Base-by-base conservation (phyloP, 2,797 vertebrate genomes). In the Eospalax fontanierii region DNA sequence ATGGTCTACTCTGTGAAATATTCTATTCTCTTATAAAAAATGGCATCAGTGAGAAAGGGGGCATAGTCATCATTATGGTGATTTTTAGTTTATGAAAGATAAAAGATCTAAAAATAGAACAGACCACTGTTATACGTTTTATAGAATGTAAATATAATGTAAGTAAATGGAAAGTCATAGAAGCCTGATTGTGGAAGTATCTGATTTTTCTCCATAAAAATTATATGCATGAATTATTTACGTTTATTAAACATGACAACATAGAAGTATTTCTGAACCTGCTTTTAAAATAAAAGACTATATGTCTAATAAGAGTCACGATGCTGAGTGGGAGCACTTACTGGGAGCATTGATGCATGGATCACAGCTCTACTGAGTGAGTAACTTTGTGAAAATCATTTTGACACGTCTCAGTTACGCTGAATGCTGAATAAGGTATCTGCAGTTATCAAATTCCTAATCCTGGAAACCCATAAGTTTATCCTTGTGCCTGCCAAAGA, bases 241-340 rank as follows among this genome's bases (percentile, higher is more conserved):
- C 80, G 26, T 65, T 88, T n/a, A 61, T 87, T 76, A 30, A 90
- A 89, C 73, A 73, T 30, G 35, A 35, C 87, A 79, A 65, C 28
- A 88, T 46, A 63, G 46, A 76, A 73, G 22, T 57, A 16, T 54
- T 3, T 80, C 16, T 40, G 15, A 50, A 70, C 2, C 21, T 87
- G 33, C 46, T 91, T 90, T 74, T 26, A 89, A 94, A 89, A 79
- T 75, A 79, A 89, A 88, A 75, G 35, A 65, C 14, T 82, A 59
- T 35, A 7, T 83, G 26, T 76, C 21, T 40, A 78, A 89, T 35
- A 40, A 83, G 18, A 35, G 11, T 63, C 16, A 63, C 57, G 59
- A 54, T 85, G 14, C 24, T 74, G 93, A n/a, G 81, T 57, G 33
- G 82, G n/a, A 78, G 81, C 26, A 10, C 5, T 86, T 73, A 6